phyloP scores from a whole-genome alignment of 1,140 invertebrate genomes.

The Cryptotermes secundus region DNA sequence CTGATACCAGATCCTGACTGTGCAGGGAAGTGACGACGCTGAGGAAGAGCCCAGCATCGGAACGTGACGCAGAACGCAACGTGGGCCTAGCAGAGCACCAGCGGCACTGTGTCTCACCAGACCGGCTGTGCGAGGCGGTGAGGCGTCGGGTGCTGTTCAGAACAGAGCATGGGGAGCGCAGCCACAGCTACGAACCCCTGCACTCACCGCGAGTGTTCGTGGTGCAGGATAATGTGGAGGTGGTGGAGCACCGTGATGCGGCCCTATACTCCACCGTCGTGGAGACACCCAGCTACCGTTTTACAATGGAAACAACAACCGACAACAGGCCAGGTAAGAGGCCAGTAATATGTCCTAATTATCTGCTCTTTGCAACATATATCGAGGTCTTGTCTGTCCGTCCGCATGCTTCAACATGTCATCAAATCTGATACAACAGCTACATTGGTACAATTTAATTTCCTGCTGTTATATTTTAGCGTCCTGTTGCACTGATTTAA shows the following conservation, averaged over 20 bases:
- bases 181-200: constrained; percentile 54
- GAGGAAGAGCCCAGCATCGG: neutral
- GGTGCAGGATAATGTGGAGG: constrained; percentile 74
- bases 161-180: constrained; percentile 45
- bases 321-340: neutral
- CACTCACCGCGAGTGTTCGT: constrained; percentile 65
- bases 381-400: too few species aligned
- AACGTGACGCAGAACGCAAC: neutral
- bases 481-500: too few species aligned
- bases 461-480: too few species aligned
- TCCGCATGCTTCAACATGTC: too few species aligned
- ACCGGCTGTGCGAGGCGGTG: constrained; percentile 61
- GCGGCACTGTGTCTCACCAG: constrained; percentile 60
- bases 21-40: constrained; percentile 14
- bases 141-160: constrained; percentile 49
- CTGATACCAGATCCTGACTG: neutral
- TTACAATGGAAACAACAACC: constrained; percentile 56
- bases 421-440: too few species aligned
- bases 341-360: too few species aligned
- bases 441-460: too few species aligned
- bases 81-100: constrained; percentile 43
- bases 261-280: constrained; percentile 58
- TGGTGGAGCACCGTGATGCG: constrained; percentile 60
- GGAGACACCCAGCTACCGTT: constrained; percentile 61
- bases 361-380: too few species aligned